phyloP scores from a whole-genome alignment of 92 coral and sea anemone species.

The Porites divaricata region DNA sequence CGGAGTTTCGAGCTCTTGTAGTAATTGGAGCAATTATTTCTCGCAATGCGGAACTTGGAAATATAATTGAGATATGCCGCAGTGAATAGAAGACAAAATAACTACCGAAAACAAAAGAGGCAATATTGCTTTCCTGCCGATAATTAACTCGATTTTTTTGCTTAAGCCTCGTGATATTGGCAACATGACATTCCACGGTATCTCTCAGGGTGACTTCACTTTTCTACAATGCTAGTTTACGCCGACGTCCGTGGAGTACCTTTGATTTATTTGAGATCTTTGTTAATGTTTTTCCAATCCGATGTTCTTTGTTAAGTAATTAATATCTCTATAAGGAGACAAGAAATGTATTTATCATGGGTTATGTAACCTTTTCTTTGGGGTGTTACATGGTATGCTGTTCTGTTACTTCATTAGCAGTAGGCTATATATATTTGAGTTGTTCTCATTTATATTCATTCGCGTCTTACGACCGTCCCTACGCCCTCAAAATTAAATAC shows the following conservation, averaged over 20 bases:
- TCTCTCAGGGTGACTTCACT: not conserved
- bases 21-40: slow-evolving; percentile 8
- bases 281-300: not conserved
- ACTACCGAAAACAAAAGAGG: slow-evolving; percentile 19
- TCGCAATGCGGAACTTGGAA: slow-evolving; percentile 52
- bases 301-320: not conserved
- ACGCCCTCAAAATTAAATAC: too few relatives aligned
- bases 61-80: not conserved
- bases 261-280: not conserved
- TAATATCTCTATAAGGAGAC: too few relatives aligned
- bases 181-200: not conserved
- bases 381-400: too few relatives aligned
- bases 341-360: not conserved
- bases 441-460: too few relatives aligned
- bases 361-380: too few relatives aligned
- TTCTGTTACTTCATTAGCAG: too few relatives aligned
- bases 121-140: not conserved
- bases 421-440: too few relatives aligned
- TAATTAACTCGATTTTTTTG: not conserved
- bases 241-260: not conserved
- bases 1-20: not conserved
- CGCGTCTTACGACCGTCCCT: too few relatives aligned
- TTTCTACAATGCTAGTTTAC: not conserved
- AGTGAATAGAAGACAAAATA: slow-evolving; percentile 7
- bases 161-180: slow-evolving; percentile 5